These are phyloP conservation scores for Papilio polyxenes DNA, from an alignment of 1,140 invertebrate genomes.

Conservation along the genomic window DNA sequence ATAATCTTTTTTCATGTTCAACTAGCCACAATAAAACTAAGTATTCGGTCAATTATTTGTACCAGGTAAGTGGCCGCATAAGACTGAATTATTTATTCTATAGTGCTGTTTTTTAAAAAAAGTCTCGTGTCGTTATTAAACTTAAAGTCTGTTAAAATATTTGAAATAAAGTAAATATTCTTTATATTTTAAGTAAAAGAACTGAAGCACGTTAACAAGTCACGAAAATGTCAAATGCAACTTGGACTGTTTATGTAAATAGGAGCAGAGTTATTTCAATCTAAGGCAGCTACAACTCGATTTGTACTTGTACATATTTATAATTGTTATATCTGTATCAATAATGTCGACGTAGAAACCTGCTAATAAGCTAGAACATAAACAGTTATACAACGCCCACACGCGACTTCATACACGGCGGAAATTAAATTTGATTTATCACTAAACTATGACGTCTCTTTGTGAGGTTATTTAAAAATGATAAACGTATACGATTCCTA, in stretches of 20 bases:
- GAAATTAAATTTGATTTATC: slow-evolving; percentile 15
- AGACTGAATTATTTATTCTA: background rate
- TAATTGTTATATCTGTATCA: background rate
- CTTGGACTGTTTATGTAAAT: background rate
- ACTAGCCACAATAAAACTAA: background rate
- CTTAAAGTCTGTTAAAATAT: background rate
- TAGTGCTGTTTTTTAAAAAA: background rate
- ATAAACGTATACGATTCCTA: background rate
- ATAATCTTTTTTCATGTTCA: background rate
- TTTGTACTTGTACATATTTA: no score
- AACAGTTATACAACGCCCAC: background rate
- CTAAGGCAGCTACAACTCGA: no score
- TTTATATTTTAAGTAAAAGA: background rate
- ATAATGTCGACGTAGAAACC: background rate
- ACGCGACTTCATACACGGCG: background rate
- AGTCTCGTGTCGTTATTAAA: background rate
- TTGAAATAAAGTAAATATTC: background rate
- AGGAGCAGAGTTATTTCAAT: no score
- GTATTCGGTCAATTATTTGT: background rate
- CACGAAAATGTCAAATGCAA: background rate
- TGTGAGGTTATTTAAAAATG: background rate
- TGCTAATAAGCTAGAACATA: background rate
- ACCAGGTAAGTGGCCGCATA: background rate
- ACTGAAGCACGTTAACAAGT: background rate
- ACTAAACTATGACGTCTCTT: background rate